Conservation (phyloP, 2,797 vertebrate species). For the Danio choprae region DNA sequence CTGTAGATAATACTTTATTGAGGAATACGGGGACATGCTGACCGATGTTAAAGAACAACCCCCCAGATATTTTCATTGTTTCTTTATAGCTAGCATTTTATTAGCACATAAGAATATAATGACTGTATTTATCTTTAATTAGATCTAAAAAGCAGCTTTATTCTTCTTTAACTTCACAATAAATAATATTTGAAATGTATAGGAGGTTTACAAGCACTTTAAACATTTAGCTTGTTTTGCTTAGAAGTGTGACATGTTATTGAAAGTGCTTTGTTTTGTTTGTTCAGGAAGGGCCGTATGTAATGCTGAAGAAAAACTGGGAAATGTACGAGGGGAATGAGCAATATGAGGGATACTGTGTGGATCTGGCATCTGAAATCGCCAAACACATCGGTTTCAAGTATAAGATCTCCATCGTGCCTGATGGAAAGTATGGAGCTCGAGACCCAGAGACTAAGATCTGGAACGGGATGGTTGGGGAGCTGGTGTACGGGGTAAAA, state of each 20-base stretch:
- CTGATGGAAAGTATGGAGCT: slow-evolving; percentile 98
- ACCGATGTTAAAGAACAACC: too few relatives aligned
- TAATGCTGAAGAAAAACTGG: slow-evolving; percentile 99
- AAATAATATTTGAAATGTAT: not conserved
- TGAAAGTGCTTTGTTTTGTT: slow-evolving; percentile 57
- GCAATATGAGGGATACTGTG: slow-evolving; percentile 98
- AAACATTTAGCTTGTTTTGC: slow-evolving; percentile 5
- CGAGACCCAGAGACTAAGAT: slow-evolving; percentile 99
- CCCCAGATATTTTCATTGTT: not conserved
- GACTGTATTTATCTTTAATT: slow-evolving; percentile 18
- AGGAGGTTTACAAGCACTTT: not conserved
- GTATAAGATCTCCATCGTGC: slow-evolving; percentile 99
- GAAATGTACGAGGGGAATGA: slow-evolving; percentile 98
- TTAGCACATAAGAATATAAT: slow-evolving; percentile 15
- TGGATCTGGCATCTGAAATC: slow-evolving; percentile 98
- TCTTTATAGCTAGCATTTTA: slow-evolving; percentile 10
- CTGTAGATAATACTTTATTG: not conserved
- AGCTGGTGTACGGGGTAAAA: slow-evolving; percentile 98
- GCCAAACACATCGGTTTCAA: slow-evolving; percentile 99
- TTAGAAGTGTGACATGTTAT: slow-evolving; percentile 36
- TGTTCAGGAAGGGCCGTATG: slow-evolving; percentile 97
- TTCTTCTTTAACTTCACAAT: not conserved
- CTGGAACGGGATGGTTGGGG: slow-evolving; percentile 99
- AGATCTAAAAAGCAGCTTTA: not conserved
- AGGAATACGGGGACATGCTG: not conserved